A percentile compares a stretch with the other conserved stretches of the same genome.
These are phyloP conservation scores for Lathronympha strigana DNA, from an alignment of 2,888 invertebrate species.

Conservation along the genomic window DNA sequence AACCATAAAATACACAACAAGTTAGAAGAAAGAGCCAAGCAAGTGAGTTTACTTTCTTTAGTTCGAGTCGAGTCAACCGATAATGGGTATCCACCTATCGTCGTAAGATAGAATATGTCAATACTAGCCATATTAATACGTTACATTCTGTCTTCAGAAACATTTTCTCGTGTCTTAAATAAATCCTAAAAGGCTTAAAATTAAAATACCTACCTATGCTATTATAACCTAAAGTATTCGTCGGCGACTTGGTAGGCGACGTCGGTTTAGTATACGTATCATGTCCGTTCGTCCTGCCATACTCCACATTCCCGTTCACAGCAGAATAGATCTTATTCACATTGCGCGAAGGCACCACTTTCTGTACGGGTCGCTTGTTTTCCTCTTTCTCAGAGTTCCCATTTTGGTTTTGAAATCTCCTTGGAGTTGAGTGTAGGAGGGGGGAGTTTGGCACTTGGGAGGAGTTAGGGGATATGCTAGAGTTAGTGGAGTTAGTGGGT, in stretches of 20 bases:
- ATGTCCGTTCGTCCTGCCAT: constrained; percentile 65
- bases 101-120: too few species aligned
- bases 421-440: constrained; percentile 76
- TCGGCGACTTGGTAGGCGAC: constrained; percentile 86
- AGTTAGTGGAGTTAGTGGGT: constrained; percentile 72
- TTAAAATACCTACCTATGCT: constrained; percentile 57
- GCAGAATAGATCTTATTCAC: constrained; percentile 80
- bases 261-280: constrained; percentile 86
- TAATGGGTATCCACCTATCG: too few species aligned
- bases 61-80: too few species aligned
- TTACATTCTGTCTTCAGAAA: too few species aligned
- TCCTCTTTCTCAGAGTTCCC: constrained; percentile 76
- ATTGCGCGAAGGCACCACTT: constrained; percentile 91
- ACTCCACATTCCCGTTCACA: constrained; percentile 76
- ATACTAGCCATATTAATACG: too few species aligned
- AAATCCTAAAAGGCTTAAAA: too few species aligned
- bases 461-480: constrained; percentile 61
- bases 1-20: too few species aligned
- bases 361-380: constrained; percentile 89
- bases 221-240: constrained; percentile 85
- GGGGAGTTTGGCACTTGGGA: constrained; percentile 76
- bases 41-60: too few species aligned
- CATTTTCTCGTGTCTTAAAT: too few species aligned
- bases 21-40: too few species aligned
- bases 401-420: constrained; percentile 74